Evolutionary conservation across 1,140 invertebrate genomes (phyloP), one percentile per base, ranked within the genome.

Genomic region (Drosophila nikananu): DNA sequence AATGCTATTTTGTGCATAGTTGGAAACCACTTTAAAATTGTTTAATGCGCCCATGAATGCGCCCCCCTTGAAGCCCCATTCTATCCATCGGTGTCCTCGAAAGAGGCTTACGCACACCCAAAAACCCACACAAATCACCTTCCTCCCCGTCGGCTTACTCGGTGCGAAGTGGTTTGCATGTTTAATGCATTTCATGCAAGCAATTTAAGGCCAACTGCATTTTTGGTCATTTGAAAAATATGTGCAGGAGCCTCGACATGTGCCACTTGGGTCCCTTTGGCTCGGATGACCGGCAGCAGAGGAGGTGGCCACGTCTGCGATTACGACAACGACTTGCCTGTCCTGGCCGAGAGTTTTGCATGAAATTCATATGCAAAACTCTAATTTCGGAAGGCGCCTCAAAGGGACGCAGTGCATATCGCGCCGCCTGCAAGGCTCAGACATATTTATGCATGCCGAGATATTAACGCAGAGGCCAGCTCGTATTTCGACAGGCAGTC

Each of bases 181-280:
- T 61, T 81, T 51, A 77, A 87, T 86, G 83, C 70, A 80, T 86
- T 86, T 82, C 83, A 76, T 82, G 83, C 77, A 86, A 82, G 83
- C 75, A 82, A 82, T 87, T 86, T 86, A 87, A 83, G 70, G 61
- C 80, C 70, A 62, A 51, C 80, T 86, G 82, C 83, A 84, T 84
- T 78, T 86, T 86, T 86, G 74, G 71, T 59, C 77, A 83, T 80
- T 78, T 77, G 74, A 77, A 83, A 83, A 83, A 82, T 83, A 74
- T 83, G 72, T 68, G 71, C 64, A 57, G 55, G 61, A 30, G 78
- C 72, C 79, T 75, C 78, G 72, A 65, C 78, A 81, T 81, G 79
- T 81, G 72, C 30, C 72, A 68, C 75, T 81, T 68, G 67, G 67
- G 80, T 59, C 62, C 30, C 52, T 39, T 61, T 73, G 80, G 61